Evolutionary conservation across 2,797 vertebrate species (phyloP).

Genomic region (Pelobates cultripes): DNA sequence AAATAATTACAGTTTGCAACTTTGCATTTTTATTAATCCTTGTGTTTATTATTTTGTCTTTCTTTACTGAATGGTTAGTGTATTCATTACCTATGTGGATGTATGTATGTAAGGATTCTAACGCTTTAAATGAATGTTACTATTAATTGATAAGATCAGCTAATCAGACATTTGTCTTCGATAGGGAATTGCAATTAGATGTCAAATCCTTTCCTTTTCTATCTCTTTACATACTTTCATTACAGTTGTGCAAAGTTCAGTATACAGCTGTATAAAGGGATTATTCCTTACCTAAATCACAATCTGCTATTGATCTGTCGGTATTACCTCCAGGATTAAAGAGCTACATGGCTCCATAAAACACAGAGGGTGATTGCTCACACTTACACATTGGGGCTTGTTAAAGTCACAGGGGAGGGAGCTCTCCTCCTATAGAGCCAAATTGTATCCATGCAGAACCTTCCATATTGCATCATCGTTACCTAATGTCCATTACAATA

Average conservation of each 20-base stretch:
- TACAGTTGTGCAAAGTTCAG: conserved; percentile 52
- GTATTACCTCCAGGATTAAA: conserved; percentile 61
- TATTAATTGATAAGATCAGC: conserved; percentile 72
- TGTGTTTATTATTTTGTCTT: too few species aligned
- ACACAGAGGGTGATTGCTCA: not conserved
- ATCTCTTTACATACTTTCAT: conserved; percentile 59
- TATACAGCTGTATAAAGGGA: conserved; percentile 56
- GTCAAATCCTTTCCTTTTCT: conserved; percentile 67
- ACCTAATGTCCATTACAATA: too few species aligned
- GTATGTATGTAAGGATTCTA: conserved; percentile 45
- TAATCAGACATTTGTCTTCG: conserved; percentile 70
- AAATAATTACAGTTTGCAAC: too few species aligned
- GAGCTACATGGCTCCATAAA: not conserved
- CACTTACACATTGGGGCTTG: not conserved
- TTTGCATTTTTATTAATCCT: too few species aligned
- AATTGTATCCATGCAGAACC: not conserved
- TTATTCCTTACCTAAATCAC: conserved; percentile 67
- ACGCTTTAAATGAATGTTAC: conserved; percentile 68
- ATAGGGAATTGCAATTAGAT: conserved; percentile 75
- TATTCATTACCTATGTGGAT: not conserved
- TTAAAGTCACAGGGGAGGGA: not conserved
- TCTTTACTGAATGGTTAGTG: too few species aligned
- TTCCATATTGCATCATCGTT: too few species aligned
- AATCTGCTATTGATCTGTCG: conserved; percentile 63
- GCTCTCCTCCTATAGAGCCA: not conserved